These are phyloP conservation scores for Liposcelis brunnea DNA, from an alignment of 2,888 invertebrate genomes.

Conservation along the genomic window DNA sequence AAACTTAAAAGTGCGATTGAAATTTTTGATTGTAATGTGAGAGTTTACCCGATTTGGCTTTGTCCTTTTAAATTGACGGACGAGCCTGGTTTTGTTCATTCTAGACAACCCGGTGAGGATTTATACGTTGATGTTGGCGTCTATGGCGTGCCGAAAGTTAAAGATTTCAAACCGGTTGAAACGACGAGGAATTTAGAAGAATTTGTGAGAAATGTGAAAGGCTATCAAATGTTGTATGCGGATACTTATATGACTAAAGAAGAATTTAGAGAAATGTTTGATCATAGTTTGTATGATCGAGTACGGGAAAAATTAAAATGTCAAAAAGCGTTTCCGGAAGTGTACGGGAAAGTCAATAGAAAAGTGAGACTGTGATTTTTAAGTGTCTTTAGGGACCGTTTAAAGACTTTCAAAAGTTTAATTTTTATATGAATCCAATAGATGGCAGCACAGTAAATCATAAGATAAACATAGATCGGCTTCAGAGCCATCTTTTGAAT, in stretches of 20 bases:
- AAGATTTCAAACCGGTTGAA: constrained; percentile 40
- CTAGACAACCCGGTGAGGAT: constrained; percentile 27
- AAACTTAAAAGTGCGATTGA: constrained; percentile 39
- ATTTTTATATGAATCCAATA: no score
- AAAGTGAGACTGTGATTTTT: constrained; percentile 27
- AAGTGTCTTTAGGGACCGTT: no score
- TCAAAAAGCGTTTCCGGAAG: constrained; percentile 56
- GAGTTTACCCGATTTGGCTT: constrained; percentile 69
- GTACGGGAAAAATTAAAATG: constrained; percentile 41
- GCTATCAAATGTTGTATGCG: constrained; percentile 75
- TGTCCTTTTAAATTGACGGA: constrained; percentile 58
- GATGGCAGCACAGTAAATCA: no score
- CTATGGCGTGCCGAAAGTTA: constrained; percentile 54
- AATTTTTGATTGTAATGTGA: constrained; percentile 45
- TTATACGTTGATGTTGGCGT: constrained; percentile 69
- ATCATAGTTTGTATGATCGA: constrained; percentile 54
- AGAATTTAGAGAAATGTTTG: constrained; percentile 67
- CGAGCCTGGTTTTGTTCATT: constrained; percentile 51
- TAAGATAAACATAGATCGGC: no score
- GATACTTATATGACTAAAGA: constrained; percentile 56
- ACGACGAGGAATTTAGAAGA: constrained; percentile 51
- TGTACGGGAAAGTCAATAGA: constrained; percentile 56
- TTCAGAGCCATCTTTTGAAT: no score
- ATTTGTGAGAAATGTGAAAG: constrained; percentile 46
- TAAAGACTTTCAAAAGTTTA: no score